Percentiles rank a stretch among this genome's conserved stretches.
Evolutionary conservation across 2,113 vertebrate genomes (phyloP).

Genomic region (Pygoscelis adeliae): DNA sequence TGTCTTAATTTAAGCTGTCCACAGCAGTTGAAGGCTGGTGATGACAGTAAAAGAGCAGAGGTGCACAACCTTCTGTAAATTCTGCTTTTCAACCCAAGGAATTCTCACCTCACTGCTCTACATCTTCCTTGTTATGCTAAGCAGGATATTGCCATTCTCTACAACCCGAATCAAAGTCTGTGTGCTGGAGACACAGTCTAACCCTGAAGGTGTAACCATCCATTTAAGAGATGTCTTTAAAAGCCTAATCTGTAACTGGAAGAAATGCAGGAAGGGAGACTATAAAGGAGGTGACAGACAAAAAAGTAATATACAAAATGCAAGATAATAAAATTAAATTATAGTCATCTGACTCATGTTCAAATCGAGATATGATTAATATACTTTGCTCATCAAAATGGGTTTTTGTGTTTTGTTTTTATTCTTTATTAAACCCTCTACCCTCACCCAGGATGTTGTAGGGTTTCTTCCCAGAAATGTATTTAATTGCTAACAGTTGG

Average conservation of each 20-base stretch:
- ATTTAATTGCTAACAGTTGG: not conserved
- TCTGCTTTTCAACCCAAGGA: not conserved
- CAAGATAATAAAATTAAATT: not conserved
- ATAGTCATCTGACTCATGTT: not conserved
- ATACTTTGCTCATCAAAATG: not conserved
- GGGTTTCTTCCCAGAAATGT: not conserved
- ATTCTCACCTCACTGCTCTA: not conserved
- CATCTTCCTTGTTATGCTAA: not conserved
- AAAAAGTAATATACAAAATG: not conserved
- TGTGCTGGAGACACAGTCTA: not conserved
- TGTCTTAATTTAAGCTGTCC: not conserved
- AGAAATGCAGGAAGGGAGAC: not conserved
- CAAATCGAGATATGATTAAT: not conserved
- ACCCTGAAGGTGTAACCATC: not conserved
- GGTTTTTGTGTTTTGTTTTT: not conserved
- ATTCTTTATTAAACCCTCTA: not conserved
- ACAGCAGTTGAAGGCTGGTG: not conserved
- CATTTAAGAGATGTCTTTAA: not conserved
- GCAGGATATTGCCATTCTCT: not conserved
- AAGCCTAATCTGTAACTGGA: not conserved
- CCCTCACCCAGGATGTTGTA: not conserved
- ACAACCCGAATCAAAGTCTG: not conserved
- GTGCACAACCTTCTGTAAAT: not conserved
- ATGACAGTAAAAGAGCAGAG: not conserved
- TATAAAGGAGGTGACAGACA: not conserved